phyloP scores from a whole-genome alignment of 1,140 invertebrate genomes.

The Tetramorium parvispinum region DNA sequence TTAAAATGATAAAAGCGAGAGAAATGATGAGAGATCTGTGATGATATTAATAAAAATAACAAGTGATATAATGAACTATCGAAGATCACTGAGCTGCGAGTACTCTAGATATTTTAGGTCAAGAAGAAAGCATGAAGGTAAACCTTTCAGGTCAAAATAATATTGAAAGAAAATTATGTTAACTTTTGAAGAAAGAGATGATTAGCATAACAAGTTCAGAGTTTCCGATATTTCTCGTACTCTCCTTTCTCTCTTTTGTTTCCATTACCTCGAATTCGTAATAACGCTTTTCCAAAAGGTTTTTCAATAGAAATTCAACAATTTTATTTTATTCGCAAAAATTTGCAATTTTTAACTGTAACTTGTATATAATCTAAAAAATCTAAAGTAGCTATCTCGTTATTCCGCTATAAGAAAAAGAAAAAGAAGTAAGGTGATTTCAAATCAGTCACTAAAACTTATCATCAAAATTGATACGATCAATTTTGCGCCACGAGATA shows the following conservation, averaged over 20 bases:
- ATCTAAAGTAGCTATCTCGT: background rate
- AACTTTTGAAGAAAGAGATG: slow-evolving; percentile 23
- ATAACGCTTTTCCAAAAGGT: background rate
- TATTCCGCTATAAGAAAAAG: background rate
- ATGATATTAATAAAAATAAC: slow-evolving; percentile 14
- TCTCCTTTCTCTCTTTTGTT: background rate
- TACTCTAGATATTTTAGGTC: background rate
- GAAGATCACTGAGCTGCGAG: background rate
- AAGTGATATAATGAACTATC: slow-evolving; percentile 24
- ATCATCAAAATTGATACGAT: background rate
- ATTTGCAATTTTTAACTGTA: background rate
- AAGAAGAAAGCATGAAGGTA: slow-evolving; percentile 20
- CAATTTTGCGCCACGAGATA: background rate
- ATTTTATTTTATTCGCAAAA: background rate
- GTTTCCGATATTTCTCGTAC: slow-evolving; percentile 15
- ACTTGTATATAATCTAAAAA: background rate
- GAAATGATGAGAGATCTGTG: background rate
- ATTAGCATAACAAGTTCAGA: slow-evolving; percentile 42
- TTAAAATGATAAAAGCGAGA: background rate
- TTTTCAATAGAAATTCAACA: background rate
- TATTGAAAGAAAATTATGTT: slow-evolving; percentile 33
- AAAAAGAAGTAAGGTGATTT: background rate
- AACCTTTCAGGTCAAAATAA: slow-evolving; percentile 42
- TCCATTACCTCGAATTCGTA: background rate
- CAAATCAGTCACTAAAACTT: background rate